phyloP scores from a whole-genome alignment of 2,888 invertebrate species.

The Gastracanthus pulcherrimus region DNA sequence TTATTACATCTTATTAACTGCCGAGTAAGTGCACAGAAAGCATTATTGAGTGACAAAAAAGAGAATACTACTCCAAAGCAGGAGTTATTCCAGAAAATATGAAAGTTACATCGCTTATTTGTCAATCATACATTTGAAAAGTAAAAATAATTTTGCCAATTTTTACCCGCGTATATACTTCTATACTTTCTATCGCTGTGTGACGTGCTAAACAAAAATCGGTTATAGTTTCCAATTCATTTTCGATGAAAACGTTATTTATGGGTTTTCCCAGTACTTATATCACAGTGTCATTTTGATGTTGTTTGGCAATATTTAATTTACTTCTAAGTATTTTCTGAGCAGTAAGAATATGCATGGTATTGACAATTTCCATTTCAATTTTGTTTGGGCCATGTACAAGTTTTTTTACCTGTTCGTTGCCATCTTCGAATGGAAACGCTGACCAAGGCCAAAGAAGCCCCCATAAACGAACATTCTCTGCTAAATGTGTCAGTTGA shows the following conservation, averaged over 20 bases:
- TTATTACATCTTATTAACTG: not conserved
- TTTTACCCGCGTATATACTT: not conserved
- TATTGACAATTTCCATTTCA: conserved; percentile 33
- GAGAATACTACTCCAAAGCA: conserved; percentile 17
- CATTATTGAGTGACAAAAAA: not conserved
- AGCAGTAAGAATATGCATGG: conserved; percentile 11
- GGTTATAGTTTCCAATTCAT: not conserved
- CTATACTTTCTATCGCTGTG: not conserved
- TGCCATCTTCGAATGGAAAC: conserved; percentile 37
- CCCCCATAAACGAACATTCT: conserved; percentile 13
- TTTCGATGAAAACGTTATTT: not conserved
- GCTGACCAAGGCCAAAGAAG: conserved; percentile 29
- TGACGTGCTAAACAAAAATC: not conserved
- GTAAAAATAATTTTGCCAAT: conserved; percentile 18
- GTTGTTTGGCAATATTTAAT: not conserved
- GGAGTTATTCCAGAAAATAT: conserved; percentile 33
- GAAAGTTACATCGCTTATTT: conserved; percentile 22
- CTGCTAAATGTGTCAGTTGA: not conserved
- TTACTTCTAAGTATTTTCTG: not conserved
- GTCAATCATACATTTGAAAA: not conserved
- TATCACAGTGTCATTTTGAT: not conserved
- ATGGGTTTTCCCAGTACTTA: not conserved
- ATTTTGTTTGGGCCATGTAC: conserved; percentile 38
- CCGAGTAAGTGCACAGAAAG: not conserved
- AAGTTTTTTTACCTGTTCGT: not conserved